A percentile compares a stretch with the other conserved stretches of the same genome.
Evolutionary conservation across 2,888 invertebrate species (phyloP).

Genomic region (Fragum fragum): DNA sequence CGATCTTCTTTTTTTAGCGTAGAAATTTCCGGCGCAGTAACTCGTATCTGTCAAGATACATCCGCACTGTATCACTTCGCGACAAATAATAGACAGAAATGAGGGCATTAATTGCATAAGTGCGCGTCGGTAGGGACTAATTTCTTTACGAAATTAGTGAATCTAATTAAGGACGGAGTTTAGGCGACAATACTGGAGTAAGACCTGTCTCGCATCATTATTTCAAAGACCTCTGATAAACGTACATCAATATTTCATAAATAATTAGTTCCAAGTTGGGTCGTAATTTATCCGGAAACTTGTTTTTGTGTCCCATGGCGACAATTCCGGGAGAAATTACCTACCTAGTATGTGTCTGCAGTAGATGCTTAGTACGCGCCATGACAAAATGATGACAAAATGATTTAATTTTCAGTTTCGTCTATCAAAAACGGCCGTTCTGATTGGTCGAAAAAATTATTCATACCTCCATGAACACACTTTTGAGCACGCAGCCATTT

Average conservation of each 20-base stretch:
- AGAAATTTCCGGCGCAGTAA: constrained; percentile 25
- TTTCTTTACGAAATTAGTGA: constrained; percentile 64
- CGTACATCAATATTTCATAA: constrained; percentile 67
- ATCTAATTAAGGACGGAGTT: constrained; percentile 57
- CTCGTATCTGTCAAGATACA: constrained; percentile 36
- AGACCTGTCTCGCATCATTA: constrained; percentile 54
- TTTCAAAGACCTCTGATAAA: constrained; percentile 50
- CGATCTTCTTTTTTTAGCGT: constrained; percentile 30
- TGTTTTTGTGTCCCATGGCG: constrained; percentile 27
- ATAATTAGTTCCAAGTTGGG: constrained; percentile 57
- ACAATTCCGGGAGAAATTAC: constrained; percentile 42
- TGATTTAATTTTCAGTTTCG: too few species aligned
- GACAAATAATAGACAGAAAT: constrained; percentile 59
- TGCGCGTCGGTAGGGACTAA: constrained; percentile 55
- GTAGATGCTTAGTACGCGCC: constrained; percentile 19
- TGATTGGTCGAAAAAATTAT: too few species aligned
- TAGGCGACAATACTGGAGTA: constrained; percentile 57
- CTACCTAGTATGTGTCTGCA: constrained; percentile 41
- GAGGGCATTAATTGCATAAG: constrained; percentile 65
- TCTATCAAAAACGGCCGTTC: too few species aligned
- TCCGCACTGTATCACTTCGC: constrained; percentile 58
- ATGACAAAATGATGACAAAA: not conserved
- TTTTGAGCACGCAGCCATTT: too few species aligned
- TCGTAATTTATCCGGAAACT: constrained; percentile 53
- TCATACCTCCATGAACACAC: too few species aligned